Base-by-base conservation (phyloP, 2,888 invertebrate species). In the Barypeithes pellucidus region DNA sequence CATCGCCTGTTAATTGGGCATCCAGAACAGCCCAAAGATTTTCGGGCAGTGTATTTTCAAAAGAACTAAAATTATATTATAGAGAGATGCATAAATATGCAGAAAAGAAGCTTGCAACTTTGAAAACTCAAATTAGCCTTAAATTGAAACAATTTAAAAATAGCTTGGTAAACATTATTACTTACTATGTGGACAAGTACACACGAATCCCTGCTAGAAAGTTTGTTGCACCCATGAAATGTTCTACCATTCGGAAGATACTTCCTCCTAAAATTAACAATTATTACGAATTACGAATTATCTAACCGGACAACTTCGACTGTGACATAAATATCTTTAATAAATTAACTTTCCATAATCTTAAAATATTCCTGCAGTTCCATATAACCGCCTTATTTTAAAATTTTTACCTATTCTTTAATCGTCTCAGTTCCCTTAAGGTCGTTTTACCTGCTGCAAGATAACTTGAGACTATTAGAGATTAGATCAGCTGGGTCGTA, bases 1-100 rank as follows among this genome's bases (percentile, higher is more conserved):
- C 33, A n/a, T 33, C 16, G 7, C 16, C 63, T 1, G 20, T 84
- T n/a, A 70, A 47, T 43, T 43, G 39, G 1, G 66, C 60, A 20
- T 74, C 65, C 16, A 91, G 84, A 14, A 86, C 81, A 67, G 82
- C 73, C 79, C 90, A 90, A 0, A 92, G 83, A 67, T 89, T 80
- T 0, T 84, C 82, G 0, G 92, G 90, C 0, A 79, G 76, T 0
- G 87, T 88, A 4, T 85, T 87, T 11, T 80, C n/a, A 65, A 85
- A 88, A 54, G 78, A 41, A 24, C 88, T 88, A 76, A 61, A 72
- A 39, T 4, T n/a, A 33, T 29, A 36, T 65, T 60, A 39, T 3
- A 57, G 59, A 57, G 0, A 29, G 33, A 52, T 65, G 8, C 11
- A 18, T n/a, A n/a, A n/a, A n/a, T n/a, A n/a, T n/a, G n/a, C n/a